Base-by-base conservation (phyloP, 2,888 invertebrate species). In the Lepidocyrtinus sp. region DNA sequence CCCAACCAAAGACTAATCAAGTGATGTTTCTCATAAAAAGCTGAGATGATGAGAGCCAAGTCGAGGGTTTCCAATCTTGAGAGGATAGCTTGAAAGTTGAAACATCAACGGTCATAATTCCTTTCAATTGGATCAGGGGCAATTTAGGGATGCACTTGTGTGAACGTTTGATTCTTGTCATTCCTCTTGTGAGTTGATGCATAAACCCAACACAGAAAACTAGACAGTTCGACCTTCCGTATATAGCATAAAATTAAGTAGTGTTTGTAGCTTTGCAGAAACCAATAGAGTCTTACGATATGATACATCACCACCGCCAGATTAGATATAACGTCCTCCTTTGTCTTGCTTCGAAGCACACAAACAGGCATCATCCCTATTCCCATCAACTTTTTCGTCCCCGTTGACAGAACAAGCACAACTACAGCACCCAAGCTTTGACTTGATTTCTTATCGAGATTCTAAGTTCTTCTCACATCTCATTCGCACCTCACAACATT, bases 191-290 rank as follows among this genome's bases (percentile, higher is more conserved):
- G 55, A 74, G 65, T 26, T 73, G 65, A 59, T 59, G 74, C 17
- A 67, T 65, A 74, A 36, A 36, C 67, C 73, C 27, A n/a, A 17
- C 64, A 50, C 22, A 62, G 63, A 73, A 55, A 9, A 9, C 25
- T 55, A 59, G 55, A 36, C 36, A 67, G n/a, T n/a, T 74, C 67
- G 74, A 74, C 74, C 74, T 74, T 74, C 74, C 74, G 74, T 74
- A 74, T 74, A 67, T 74, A 74, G 74, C 74, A 74, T 74, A 27
- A 74, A 74, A 74, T 67, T 74, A 74, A 74, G 67, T 65, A 74
- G 67, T 55, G 67, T 50, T 59, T 65, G 55, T 67, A 45, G 26
- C 50, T 36, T 36, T 12, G 12, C 36, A 36, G 12, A 36, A 36
- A 36, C 5, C 12, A 36, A 36, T 36, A 36, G 36, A 36, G 5